phyloP scores from a whole-genome alignment of 2,113 vertebrate species.

The Nipponia nippon region DNA sequence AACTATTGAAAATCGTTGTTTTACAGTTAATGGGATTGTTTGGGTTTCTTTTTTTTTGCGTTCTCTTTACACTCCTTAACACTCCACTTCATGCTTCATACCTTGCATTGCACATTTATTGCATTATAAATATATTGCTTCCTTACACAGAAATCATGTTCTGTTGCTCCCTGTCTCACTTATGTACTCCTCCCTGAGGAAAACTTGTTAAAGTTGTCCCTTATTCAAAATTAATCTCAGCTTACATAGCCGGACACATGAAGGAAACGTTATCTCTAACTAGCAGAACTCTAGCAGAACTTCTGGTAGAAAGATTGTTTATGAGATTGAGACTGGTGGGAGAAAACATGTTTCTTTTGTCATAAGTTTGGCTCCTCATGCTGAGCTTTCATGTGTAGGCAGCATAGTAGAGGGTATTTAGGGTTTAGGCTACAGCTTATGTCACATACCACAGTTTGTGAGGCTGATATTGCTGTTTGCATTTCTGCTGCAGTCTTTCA shows the following conservation, averaged over 20 bases:
- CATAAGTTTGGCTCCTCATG: not conserved
- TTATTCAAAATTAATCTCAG: not conserved
- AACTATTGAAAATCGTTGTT: not conserved
- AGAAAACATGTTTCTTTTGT: not conserved
- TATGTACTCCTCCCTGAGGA: not conserved
- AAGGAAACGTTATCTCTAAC: not conserved
- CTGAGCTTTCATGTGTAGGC: not conserved
- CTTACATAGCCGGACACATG: not conserved
- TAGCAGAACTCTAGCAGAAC: not conserved
- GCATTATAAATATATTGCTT: not conserved
- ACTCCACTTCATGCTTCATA: not conserved
- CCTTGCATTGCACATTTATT: not conserved
- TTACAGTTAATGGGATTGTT: not conserved
- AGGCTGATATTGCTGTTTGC: not conserved
- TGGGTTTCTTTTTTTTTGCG: not conserved
- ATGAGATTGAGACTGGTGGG: not conserved
- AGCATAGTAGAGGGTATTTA: not conserved
- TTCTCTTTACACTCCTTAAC: not conserved
- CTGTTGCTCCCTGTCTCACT: not conserved
- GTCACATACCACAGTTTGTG: not conserved
- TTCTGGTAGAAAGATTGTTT: not conserved
- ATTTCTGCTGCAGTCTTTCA: not conserved
- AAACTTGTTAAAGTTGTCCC: not conserved
- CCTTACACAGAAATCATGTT: not conserved
- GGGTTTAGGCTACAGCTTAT: not conserved